Base-by-base conservation (phyloP, 2,113 vertebrate genomes). In the Loxodonta africana region DNA sequence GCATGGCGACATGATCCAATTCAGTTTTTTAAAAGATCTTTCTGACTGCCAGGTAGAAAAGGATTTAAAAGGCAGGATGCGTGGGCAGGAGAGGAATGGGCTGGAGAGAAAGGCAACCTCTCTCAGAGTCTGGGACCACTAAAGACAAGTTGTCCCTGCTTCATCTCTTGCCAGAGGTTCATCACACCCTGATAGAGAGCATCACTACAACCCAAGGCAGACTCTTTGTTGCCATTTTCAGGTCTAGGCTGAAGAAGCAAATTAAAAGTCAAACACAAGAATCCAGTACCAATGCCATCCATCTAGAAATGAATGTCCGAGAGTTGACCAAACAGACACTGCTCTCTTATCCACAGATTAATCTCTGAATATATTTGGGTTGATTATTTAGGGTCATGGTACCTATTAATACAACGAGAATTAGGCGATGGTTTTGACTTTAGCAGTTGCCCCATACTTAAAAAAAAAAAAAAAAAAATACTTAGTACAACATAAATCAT, bases 401-500 rank as follows among this genome's bases (percentile, higher is more conserved):
- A 63, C 26, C 37, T 69, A n/a, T 65, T 85, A 95, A 91, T 25
- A 46, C 62, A 90, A 53, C 63, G n/a, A 76, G 88, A 95, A 95
- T 95, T 87, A 92, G 82, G 71, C 71, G 96, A 95, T 37, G 41
- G 57, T 85, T 95, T 90, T 95, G 94, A 96, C 67, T 91, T 93
- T 25, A 96, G 90, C 87, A 82, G 80, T 88, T 90, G 60, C 67
- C 93, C 77, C 63, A 74, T 41, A 86, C 91, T n/a, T n/a, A n/a
- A n/a, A n/a, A n/a, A n/a, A n/a, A n/a, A n/a, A n/a, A n/a, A n/a
- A n/a, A n/a, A n/a, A n/a, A n/a, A n/a, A n/a, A 74, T 41, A 86
- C 91, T 90, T 82, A 76, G 76, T 86, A 96, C 44, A 30, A 86
- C 23, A 98, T 98, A 97, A 98, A 98, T 98, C 98, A 98, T 0